phyloP scores from a whole-genome alignment of 2,888 invertebrate species.

The Piscicola geometra region DNA sequence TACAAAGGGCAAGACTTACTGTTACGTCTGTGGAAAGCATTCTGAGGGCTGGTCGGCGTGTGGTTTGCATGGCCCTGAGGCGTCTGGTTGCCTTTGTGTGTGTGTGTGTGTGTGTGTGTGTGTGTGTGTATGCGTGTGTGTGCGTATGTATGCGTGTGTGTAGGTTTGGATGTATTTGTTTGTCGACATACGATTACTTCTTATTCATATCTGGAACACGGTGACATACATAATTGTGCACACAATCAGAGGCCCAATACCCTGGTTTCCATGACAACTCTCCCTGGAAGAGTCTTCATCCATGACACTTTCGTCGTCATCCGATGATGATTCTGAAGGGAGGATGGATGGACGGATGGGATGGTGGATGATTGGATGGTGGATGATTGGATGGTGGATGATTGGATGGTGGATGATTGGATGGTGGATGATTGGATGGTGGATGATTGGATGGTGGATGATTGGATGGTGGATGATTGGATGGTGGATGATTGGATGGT shows the following conservation, averaged over 20 bases:
- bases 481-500: too few species aligned
- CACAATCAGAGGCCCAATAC: neutral
- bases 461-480: too few species aligned
- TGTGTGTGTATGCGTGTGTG: slow-evolving; percentile 16
- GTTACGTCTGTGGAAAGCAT: neutral
- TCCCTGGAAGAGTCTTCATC: slow-evolving; percentile 51
- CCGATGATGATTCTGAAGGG: slow-evolving; percentile 49
- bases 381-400: too few species aligned
- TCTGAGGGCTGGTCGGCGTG: neutral
- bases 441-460: too few species aligned
- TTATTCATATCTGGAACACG: too few species aligned
- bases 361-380: too few species aligned
- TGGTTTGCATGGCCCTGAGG: neutral
- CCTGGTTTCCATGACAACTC: slow-evolving; percentile 34
- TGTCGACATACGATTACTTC: neutral
- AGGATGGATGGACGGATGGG: neutral
- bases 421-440: too few species aligned
- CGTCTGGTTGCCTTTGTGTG: neutral
- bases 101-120: slow-evolving; percentile 7
- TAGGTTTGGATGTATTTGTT: neutral
- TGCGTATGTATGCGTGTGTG: neutral
- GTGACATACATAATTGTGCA: too few species aligned
- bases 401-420: too few species aligned
- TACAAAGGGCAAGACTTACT: neutral
- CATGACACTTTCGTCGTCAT: slow-evolving; percentile 53